Percentiles rank a stretch among this genome's conserved stretches.
phyloP scores from a whole-genome alignment of 1,140 invertebrate species.

The Drosophila orosa region DNA sequence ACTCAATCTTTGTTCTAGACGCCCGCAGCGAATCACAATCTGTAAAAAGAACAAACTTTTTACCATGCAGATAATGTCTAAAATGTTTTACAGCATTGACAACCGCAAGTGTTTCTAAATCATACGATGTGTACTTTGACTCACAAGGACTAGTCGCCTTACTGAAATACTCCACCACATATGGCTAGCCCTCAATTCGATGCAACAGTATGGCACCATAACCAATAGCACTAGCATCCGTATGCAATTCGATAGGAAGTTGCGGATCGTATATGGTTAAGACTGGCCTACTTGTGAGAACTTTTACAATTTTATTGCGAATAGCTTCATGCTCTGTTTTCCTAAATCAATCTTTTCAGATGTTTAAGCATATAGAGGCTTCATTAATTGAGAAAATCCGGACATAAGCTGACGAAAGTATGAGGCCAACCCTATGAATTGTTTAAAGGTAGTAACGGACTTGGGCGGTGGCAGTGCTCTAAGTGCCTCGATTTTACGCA shows the following conservation, averaged over 20 bases:
- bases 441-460: background rate
- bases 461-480: background rate
- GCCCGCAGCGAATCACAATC: background rate
- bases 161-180: background rate
- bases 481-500: background rate
- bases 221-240: background rate
- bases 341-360: background rate
- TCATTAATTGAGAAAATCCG: background rate
- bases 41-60: background rate
- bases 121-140: conserved; percentile 1
- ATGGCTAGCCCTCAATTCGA: too few species aligned
- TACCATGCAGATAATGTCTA: background rate
- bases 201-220: too few species aligned
- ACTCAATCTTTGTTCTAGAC: background rate
- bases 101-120: background rate
- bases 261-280: too few species aligned
- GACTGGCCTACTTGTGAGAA: background rate
- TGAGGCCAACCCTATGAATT: conserved; percentile 9
- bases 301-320: background rate
- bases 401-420: conserved; percentile 1
- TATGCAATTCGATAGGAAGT: background rate
- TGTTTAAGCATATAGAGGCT: conserved; percentile 9
- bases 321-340: background rate
- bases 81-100: background rate
- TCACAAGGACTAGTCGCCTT: background rate